These are phyloP conservation scores for Chouioia cunea DNA, from an alignment of 2,888 invertebrate genomes.

Conservation along the genomic window DNA sequence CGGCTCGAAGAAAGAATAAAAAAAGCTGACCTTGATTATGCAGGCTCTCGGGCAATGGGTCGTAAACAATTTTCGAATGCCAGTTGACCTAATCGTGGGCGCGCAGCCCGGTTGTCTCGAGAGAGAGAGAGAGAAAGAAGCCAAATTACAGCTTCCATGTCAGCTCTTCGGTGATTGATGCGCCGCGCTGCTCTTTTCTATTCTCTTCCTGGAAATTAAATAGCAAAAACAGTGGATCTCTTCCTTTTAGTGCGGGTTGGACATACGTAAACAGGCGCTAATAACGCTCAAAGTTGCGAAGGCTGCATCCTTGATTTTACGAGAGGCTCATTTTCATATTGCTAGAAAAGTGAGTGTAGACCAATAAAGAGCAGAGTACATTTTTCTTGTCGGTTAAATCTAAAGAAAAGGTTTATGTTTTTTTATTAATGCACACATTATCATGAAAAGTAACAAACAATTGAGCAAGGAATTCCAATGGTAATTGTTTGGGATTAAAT, in stretches of 20 bases:
- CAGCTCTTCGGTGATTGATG: constrained; percentile 66
- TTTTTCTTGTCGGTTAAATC: constrained; percentile 6
- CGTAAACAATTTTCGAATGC: constrained; percentile 57
- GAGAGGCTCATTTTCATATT: constrained; percentile 31
- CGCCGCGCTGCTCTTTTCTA: constrained; percentile 46
- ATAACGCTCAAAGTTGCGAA: constrained; percentile 42
- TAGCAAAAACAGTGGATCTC: constrained; percentile 49
- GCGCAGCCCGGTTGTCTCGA: background rate
- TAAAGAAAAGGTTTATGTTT: no score
- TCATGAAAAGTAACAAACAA: no score
- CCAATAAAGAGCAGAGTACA: background rate
- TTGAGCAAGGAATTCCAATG: no score
- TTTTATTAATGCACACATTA: no score
- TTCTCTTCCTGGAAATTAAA: constrained; percentile 66
- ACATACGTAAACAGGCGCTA: constrained; percentile 56
- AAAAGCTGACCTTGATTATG: constrained; percentile 48
- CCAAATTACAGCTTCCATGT: constrained; percentile 68
- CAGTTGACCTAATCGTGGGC: constrained; percentile 54
- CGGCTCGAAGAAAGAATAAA: background rate
- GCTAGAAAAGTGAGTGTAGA: background rate
- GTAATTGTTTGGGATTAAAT: no score
- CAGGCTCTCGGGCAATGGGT: constrained; percentile 53
- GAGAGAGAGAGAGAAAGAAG: constrained; percentile 47
- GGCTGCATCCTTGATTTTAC: constrained; percentile 23
- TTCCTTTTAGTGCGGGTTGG: constrained; percentile 40